A percentile compares a stretch with the other conserved stretches of the same genome.
Conservation (phyloP, 2,113 vertebrate species). For the Paramormyrops kingsleyae region DNA sequence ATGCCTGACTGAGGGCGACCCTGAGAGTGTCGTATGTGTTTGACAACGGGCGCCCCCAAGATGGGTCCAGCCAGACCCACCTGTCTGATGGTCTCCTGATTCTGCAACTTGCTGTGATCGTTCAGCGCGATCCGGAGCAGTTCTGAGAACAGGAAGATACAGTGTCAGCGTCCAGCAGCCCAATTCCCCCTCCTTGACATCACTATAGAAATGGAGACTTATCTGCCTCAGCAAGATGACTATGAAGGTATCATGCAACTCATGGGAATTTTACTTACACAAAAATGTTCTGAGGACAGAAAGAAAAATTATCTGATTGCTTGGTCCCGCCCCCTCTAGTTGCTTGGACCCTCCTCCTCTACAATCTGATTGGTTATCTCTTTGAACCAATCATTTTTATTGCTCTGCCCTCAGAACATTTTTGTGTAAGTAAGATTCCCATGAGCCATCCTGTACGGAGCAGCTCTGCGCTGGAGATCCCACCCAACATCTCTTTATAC, state of each 20-base stretch:
- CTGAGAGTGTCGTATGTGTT: background rate
- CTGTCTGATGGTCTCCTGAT: slow-evolving; percentile 29
- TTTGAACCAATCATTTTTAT: no score
- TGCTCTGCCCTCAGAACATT: no score
- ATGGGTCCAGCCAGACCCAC: slow-evolving; percentile 37
- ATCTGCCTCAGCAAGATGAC: background rate
- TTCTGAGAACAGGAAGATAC: slow-evolving; percentile 37
- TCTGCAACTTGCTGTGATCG: rapidly evolving
- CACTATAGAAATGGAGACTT: background rate
- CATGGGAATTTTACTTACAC: no score
- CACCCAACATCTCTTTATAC: background rate
- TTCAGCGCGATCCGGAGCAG: slow-evolving; percentile 36
- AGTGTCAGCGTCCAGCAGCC: background rate
- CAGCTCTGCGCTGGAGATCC: background rate
- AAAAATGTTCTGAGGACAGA: no score
- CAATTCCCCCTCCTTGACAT: background rate
- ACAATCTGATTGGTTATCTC: no score
- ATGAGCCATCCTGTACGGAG: background rate
- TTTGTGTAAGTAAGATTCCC: no score
- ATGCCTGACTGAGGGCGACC: background rate
- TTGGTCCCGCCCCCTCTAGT: no score
- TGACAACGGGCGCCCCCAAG: background rate
- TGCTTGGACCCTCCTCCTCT: no score
- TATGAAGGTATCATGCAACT: background rate
- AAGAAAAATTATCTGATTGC: no score